Evolutionary conservation across 2,888 invertebrate genomes (phyloP).

Genomic region (Drosophila ochracea): DNA sequence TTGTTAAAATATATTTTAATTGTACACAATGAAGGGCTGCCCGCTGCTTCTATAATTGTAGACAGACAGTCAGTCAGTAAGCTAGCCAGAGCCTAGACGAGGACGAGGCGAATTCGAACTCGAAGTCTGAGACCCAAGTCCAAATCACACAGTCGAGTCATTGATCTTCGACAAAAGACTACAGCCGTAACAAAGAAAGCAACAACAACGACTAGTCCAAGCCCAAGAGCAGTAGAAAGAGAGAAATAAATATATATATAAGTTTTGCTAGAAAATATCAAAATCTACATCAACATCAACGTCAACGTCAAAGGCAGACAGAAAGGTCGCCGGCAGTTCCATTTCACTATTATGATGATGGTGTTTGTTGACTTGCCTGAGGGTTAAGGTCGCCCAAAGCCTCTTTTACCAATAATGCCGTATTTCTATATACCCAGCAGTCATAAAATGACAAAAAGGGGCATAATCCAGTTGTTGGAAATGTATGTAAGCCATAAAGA

Average conservation of each 20-base stretch:
- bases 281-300: slow-evolving; percentile 10
- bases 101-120: not conserved
- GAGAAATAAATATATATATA: slow-evolving; percentile 9
- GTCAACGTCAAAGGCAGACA: slow-evolving; percentile 21
- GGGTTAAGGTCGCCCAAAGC: slow-evolving; percentile 36
- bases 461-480: not conserved
- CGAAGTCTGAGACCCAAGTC: slow-evolving; percentile 18
- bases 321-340: slow-evolving; percentile 34
- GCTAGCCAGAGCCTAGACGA: slow-evolving; percentile 19
- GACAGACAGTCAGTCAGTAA: not conserved
- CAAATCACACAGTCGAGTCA: slow-evolving; percentile 46
- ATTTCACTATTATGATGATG: slow-evolving; percentile 2
- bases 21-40: slow-evolving; percentile 28
- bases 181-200: not conserved
- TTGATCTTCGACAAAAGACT: slow-evolving; percentile 61
- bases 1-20: slow-evolving; percentile 50
- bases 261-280: slow-evolving; percentile 34
- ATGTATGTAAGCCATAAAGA: not conserved
- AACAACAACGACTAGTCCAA: not conserved
- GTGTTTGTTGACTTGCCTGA: slow-evolving; percentile 8
- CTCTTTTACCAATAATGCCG: slow-evolving; percentile 11
- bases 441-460: not conserved
- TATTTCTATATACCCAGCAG: slow-evolving; percentile 11
- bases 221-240: slow-evolving; percentile 5
- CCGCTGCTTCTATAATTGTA: slow-evolving; percentile 9